Evolutionary conservation across 2,888 invertebrate genomes (phyloP).

Genomic region (Morpho helenor): DNA sequence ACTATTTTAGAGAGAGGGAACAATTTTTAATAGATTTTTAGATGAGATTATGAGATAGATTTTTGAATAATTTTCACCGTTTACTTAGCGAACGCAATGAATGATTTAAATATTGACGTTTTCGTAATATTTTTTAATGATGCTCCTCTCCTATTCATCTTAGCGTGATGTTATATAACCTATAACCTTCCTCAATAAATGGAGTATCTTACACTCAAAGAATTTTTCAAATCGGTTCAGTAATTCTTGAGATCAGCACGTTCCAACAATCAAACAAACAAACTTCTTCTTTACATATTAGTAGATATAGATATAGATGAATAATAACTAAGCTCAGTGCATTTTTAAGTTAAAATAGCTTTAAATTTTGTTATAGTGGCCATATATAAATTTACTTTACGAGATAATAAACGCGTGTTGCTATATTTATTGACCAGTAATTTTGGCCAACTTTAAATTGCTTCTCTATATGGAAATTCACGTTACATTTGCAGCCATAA

Average conservation of each 20-base stretch:
- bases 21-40: neutral
- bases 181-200: too few species aligned
- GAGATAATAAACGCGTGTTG: neutral
- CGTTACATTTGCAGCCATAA: constrained; percentile 5
- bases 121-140: neutral
- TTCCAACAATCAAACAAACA: too few species aligned
- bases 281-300: too few species aligned
- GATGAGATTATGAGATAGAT: neutral
- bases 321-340: neutral
- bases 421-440: constrained; percentile 1
- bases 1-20: too few species aligned
- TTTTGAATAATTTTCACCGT: neutral
- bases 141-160: neutral
- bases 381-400: neutral
- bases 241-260: too few species aligned
- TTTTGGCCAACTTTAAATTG: neutral
- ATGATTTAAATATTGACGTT: neutral
- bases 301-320: too few species aligned
- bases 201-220: too few species aligned
- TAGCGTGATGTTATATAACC: too few species aligned
- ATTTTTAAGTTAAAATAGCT: neutral
- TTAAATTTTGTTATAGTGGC: neutral
- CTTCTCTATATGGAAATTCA: constrained; percentile 7
- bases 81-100: neutral
- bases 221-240: too few species aligned